Evolutionary conservation across 2,113 vertebrate species (phyloP).

Genomic region (Accipiter cooperii): DNA sequence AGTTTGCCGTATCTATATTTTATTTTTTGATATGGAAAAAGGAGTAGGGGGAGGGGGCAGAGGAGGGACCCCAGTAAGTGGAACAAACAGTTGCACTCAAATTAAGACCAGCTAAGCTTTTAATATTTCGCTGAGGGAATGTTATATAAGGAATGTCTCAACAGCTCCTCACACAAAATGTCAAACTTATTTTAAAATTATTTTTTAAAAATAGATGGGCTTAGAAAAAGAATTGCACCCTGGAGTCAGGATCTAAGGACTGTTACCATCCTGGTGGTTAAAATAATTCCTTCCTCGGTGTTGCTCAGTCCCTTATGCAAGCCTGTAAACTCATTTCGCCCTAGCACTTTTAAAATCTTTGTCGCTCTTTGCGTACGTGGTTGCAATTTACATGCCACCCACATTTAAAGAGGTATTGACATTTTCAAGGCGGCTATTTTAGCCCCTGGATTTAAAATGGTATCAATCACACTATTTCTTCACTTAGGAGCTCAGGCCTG

Average conservation of each 20-base stretch:
- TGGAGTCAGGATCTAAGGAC: conserved; percentile 28
- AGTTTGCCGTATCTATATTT: background rate
- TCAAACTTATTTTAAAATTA: conserved; percentile 56
- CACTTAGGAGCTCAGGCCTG: background rate
- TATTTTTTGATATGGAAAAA: background rate
- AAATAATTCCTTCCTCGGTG: conserved; percentile 36
- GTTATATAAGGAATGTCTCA: conserved; percentile 58
- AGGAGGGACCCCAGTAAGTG: background rate
- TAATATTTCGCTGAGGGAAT: conserved; percentile 14
- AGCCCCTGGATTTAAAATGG: conserved; percentile 28
- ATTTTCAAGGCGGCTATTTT: conserved; percentile 36
- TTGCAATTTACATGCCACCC: conserved; percentile 52
- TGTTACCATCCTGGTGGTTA: conserved; percentile 23
- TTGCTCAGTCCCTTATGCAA: conserved; percentile 47
- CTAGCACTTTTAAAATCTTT: conserved; percentile 27
- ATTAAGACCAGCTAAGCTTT: conserved; percentile 33
- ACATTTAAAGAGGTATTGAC: conserved; percentile 53
- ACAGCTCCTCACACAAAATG: conserved; percentile 15
- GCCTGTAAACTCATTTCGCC: conserved; percentile 33
- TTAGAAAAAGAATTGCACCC: background rate
- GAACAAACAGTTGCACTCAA: background rate
- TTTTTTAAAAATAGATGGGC: conserved; percentile 50
- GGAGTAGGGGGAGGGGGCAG: background rate
- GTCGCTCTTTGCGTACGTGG: conserved; percentile 24
- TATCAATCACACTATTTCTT: conserved; percentile 14